phyloP scores from a whole-genome alignment of 1,140 invertebrate genomes.

The Sminthurides bifidus region DNA sequence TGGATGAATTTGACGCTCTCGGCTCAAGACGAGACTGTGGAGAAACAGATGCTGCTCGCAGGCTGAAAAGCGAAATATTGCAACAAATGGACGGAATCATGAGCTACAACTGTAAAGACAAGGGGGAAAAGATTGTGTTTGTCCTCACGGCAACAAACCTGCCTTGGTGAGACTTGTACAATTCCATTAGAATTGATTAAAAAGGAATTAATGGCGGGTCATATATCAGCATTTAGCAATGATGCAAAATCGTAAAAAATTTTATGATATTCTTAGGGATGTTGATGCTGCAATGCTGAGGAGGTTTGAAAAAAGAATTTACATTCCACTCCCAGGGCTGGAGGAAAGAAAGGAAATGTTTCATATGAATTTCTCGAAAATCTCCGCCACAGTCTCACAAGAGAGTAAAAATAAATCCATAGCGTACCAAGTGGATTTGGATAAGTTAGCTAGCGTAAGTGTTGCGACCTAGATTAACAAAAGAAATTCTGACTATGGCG shows the following conservation, averaged over 20 bases:
- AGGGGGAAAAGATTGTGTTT: constrained; percentile 53
- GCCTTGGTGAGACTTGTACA: constrained; percentile 56
- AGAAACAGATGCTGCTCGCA: constrained; percentile 81
- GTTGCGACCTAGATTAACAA: not conserved
- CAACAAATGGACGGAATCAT: constrained; percentile 79
- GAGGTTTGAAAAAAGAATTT: constrained; percentile 75
- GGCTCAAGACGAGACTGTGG: constrained; percentile 55
- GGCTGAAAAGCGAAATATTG: constrained; percentile 85
- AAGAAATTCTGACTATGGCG: not conserved
- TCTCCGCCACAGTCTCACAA: constrained; percentile 37
- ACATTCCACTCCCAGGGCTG: constrained; percentile 60
- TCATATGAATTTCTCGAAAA: constrained; percentile 42
- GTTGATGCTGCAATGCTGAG: constrained; percentile 76
- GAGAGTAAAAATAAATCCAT: constrained; percentile 33
- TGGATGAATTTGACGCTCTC: constrained; percentile 90
- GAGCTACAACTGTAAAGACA: constrained; percentile 38
- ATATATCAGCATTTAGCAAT: not conserved
- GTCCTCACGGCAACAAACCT: constrained; percentile 79
- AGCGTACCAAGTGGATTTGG: constrained; percentile 39
- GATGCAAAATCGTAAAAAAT: not conserved
- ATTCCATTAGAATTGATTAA: not conserved
- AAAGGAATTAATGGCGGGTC: not conserved
- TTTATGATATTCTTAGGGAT: constrained; percentile 47
- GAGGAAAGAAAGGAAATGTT: constrained; percentile 56
- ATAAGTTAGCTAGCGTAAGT: constrained; percentile 36